phyloP scores from a whole-genome alignment of 2,888 invertebrate genomes.

The Lumbricus terrestris region DNA sequence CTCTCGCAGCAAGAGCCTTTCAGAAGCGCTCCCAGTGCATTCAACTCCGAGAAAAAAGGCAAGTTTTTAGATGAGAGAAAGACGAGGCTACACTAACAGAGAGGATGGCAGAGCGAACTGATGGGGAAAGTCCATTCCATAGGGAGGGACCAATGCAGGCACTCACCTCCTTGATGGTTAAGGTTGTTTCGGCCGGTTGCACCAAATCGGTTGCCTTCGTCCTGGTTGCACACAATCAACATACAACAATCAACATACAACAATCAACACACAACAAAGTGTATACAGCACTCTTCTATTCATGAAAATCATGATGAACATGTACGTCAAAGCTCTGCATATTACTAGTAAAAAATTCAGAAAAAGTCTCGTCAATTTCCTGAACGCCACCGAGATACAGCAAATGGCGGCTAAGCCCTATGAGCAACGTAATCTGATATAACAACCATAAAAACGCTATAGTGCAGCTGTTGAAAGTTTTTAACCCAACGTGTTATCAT shows the following conservation, averaged over 20 bases:
- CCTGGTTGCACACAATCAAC: background rate
- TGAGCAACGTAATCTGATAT: too few species aligned
- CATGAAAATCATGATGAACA: background rate
- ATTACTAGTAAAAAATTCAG: background rate
- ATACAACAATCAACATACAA: background rate
- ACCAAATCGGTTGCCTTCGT: background rate
- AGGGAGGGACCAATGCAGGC: too few species aligned
- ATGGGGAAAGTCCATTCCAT: too few species aligned
- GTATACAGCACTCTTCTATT: background rate
- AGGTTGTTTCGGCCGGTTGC: background rate
- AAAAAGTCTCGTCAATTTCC: background rate
- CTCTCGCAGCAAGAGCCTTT: too few species aligned
- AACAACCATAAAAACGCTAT: too few species aligned
- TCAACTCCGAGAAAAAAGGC: too few species aligned
- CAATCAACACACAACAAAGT: background rate
- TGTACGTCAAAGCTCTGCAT: too few species aligned
- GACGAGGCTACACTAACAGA: too few species aligned
- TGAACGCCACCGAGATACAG: background rate
- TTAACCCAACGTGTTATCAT: background rate
- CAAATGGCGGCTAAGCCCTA: background rate
- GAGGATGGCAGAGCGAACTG: too few species aligned
- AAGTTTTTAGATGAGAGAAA: too few species aligned
- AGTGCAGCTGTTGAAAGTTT: background rate
- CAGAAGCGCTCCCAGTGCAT: too few species aligned
- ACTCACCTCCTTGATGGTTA: background rate